Evolutionary conservation across 2,888 invertebrate genomes (phyloP).

Genomic region (Plagiodera versicolora): DNA sequence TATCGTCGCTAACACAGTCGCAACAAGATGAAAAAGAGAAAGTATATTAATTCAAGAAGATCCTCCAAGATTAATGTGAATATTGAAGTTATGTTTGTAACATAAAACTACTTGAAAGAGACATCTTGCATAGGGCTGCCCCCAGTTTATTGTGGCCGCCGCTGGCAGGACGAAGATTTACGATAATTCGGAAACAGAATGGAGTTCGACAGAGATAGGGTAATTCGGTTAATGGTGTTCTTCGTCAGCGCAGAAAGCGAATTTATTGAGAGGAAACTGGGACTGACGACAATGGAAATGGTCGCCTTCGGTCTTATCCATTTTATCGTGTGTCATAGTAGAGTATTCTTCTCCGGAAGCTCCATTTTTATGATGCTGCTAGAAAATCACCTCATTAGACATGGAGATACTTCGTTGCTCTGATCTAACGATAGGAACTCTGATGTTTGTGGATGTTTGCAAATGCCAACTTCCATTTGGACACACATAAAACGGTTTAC

Average conservation of each 20-base stretch:
- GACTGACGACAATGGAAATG: neutral
- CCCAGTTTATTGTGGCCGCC: neutral
- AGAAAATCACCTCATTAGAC: neutral
- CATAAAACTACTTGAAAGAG: no score
- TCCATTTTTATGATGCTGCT: neutral
- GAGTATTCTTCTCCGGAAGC: neutral
- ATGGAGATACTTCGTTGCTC: neutral
- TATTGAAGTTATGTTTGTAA: no score
- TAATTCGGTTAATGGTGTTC: neutral
- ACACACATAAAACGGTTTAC: no score
- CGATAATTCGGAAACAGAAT: constrained; percentile 1
- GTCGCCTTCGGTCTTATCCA: neutral
- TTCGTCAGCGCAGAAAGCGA: constrained; percentile 1
- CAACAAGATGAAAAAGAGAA: no score
- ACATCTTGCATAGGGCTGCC: neutral
- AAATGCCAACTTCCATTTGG: no score
- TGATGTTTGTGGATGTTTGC: neutral
- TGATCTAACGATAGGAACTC: neutral
- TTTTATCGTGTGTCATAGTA: neutral
- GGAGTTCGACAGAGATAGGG: constrained; percentile 1
- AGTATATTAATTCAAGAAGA: no score
- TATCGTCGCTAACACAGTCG: no score
- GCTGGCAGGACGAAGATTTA: neutral
- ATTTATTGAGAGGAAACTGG: constrained; percentile 1
- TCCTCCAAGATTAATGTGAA: no score